phyloP scores from a whole-genome alignment of 2,797 vertebrate genomes.

The Ptychadena robeensis region DNA sequence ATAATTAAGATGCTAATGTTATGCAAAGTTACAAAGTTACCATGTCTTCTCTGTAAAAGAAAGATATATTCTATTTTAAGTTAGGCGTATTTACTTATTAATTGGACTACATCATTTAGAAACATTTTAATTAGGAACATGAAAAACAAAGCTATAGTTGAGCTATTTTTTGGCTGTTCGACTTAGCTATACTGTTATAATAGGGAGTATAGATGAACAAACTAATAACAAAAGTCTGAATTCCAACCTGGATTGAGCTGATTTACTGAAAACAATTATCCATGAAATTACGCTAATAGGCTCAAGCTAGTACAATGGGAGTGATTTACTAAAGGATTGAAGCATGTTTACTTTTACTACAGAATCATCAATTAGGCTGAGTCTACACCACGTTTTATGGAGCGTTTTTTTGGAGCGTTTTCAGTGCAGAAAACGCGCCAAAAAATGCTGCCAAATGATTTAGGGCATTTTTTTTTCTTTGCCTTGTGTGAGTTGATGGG shows the following conservation, averaged over 20 bases:
- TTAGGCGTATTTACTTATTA: background rate
- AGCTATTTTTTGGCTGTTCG: background rate
- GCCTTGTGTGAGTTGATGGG: too few species aligned
- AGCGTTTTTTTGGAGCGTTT: too few species aligned
- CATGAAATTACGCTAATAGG: background rate
- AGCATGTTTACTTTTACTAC: too few species aligned
- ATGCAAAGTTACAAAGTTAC: constrained; percentile 27
- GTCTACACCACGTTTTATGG: too few species aligned
- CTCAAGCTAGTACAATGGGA: background rate
- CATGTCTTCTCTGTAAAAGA: constrained; percentile 12
- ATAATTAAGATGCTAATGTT: constrained; percentile 44
- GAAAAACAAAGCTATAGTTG: constrained; percentile 28
- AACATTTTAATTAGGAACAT: background rate
- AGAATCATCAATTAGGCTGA: too few species aligned
- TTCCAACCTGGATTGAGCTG: background rate
- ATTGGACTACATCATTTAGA: background rate
- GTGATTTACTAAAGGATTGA: too few species aligned
- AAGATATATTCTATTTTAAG: constrained; percentile 11
- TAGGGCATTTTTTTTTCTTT: too few species aligned
- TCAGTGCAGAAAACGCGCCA: too few species aligned
- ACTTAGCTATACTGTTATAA: background rate
- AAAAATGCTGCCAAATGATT: too few species aligned
- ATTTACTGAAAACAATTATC: background rate
- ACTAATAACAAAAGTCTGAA: background rate
- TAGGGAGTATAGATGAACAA: background rate